Conservation (phyloP, 2,888 invertebrate species). For the Ophion obscuratus region DNA sequence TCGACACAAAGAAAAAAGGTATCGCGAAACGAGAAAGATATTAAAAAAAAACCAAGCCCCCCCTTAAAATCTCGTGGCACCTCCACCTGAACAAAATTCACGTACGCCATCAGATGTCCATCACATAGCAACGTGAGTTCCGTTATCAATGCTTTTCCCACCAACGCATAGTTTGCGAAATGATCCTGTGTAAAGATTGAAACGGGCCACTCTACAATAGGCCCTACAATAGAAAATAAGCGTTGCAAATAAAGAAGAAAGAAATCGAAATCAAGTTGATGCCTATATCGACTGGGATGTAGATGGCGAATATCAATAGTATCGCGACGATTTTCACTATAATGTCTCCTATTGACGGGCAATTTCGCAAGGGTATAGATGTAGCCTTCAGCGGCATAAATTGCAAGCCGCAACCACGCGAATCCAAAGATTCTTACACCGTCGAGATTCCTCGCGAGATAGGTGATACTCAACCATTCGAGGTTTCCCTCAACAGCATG, state of each 20-base stretch:
- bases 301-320: conserved; percentile 3
- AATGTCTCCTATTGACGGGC: conserved; percentile 21
- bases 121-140: too few species aligned
- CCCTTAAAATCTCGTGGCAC: too few species aligned
- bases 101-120: too few species aligned
- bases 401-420: conserved; percentile 15
- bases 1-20: too few species aligned
- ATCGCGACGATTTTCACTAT: neutral
- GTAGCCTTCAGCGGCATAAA: conserved; percentile 7
- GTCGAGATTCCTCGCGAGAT: conserved; percentile 27
- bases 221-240: neutral
- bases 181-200: too few species aligned
- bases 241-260: neutral
- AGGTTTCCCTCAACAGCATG: conserved; percentile 10
- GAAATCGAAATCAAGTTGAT: neutral
- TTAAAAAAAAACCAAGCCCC: too few species aligned
- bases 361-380: conserved; percentile 9
- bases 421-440: conserved; percentile 40
- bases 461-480: conserved; percentile 32
- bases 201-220: too few species aligned
- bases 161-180: too few species aligned
- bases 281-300: neutral
- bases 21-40: too few species aligned
- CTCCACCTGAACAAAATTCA: too few species aligned
- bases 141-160: too few species aligned